phyloP scores from a whole-genome alignment of 1,140 invertebrate species.

The Papilio helenus region DNA sequence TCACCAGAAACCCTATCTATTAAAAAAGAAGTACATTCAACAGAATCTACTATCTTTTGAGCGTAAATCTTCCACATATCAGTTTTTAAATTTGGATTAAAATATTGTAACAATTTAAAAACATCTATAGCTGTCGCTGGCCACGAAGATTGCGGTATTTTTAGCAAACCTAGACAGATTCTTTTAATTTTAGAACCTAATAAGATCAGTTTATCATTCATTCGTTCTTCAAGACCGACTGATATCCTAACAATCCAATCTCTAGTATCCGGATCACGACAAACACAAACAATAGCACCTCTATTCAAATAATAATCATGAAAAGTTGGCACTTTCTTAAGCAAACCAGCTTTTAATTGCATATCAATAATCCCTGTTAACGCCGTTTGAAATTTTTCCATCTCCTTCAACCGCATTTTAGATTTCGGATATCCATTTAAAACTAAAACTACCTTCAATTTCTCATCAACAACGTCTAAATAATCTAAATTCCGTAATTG shows the following conservation, averaged over 20 bases:
- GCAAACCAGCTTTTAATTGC: constrained; percentile 68
- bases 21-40: constrained; percentile 63
- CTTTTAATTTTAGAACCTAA: constrained; percentile 66
- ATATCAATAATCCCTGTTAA: constrained; percentile 69
- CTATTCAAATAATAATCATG: constrained; percentile 72
- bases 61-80: constrained; percentile 66
- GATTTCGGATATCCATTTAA: constrained; percentile 68
- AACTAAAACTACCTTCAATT: constrained; percentile 66
- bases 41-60: constrained; percentile 55
- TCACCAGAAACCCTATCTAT: constrained; percentile 70
- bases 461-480: constrained; percentile 63
- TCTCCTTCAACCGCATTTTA: constrained; percentile 65
- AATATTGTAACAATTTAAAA: constrained; percentile 72
- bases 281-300: constrained; percentile 73
- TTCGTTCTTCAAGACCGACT: constrained; percentile 70
- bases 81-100: constrained; percentile 67
- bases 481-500: constrained; percentile 69
- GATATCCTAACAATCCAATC: constrained; percentile 70
- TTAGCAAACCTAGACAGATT: constrained; percentile 64
- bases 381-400: constrained; percentile 62
- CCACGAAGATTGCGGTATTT: constrained; percentile 64
- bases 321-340: constrained; percentile 63
- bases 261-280: constrained; percentile 66
- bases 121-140: constrained; percentile 64
- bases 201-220: constrained; percentile 61